Evolutionary conservation across 1,140 invertebrate species (phyloP), one percentile per base, ranked within the genome.

Genomic region (Halictus rubicundus): DNA sequence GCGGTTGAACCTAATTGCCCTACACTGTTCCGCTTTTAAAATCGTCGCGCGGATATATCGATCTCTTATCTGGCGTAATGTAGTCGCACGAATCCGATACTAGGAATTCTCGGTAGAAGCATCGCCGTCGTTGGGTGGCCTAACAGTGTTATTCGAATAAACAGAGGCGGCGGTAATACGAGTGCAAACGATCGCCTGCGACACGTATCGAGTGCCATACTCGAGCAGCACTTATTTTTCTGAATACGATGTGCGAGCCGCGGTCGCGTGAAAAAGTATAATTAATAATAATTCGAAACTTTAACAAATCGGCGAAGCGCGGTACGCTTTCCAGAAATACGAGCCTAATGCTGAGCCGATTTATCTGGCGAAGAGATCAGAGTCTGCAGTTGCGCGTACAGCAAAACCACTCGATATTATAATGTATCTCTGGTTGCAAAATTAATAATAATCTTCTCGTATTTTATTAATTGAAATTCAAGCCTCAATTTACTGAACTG

Each of bases 111-210:
- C 14, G 19, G 19, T 54, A 37, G 19, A 63, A 42, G n/a, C 16
- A 16, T 21, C 49, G 19, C 7, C 19, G 32, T 54, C 21, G n/a
- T n/a, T 21, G 19, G 32, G 14, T 4, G 27, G 49, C 49, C 25
- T 9, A 78, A 63, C 27, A 2, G 21, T 68, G 54, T 68, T 74
- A 74, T 52, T 68, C 49, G 63, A 39, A 66, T 74, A 79, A 68
- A 68, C 52, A 74, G 5, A 2, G 21, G 25, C 10, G 32, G 3
- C 32, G 25, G 6, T 37, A 65, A 72, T 57, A 19, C n/a, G 63
- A 7, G 37, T 57, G 54, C n/a, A n/a, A 37, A 68, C 32, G 14
- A 21, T n/a, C 16, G 25, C 46, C 32, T 39, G 63, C n/a, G 21
- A 7, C 25, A 32, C 16, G 23, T 46, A 59, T 46, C 57, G 32